These are phyloP conservation scores for Anseranas semipalmata DNA, from an alignment of 2,113 vertebrate genomes.

Conservation along the genomic window DNA sequence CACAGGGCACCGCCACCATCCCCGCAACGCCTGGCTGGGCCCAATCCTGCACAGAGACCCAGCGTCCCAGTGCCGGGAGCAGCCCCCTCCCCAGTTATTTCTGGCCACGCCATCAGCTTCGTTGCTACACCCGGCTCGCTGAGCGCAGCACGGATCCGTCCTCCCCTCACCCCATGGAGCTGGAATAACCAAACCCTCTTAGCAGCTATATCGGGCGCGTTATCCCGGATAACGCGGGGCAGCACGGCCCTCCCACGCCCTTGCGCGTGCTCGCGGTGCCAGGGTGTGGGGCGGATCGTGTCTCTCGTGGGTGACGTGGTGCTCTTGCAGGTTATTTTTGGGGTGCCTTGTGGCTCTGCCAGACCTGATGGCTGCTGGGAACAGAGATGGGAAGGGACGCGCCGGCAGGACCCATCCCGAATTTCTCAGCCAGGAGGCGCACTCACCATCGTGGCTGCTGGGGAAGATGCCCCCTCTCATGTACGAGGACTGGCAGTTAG, in stretches of 20 bases:
- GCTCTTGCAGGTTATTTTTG: background rate
- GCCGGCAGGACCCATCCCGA: background rate
- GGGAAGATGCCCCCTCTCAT: constrained; percentile 88
- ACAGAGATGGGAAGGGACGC: background rate
- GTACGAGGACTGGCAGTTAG: constrained; percentile 94
- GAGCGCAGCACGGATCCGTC: rapidly evolving
- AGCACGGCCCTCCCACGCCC: background rate
- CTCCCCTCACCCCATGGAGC: background rate
- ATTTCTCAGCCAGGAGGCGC: too few relatives aligned
- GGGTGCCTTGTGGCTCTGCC: background rate
- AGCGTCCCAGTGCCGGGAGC: rapidly evolving
- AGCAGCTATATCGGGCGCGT: rapidly evolving
- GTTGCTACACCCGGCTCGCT: background rate
- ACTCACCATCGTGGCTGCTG: constrained; percentile 89
- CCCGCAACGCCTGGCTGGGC: background rate
- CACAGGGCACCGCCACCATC: background rate
- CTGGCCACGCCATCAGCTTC: background rate
- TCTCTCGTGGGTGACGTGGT: rapidly evolving
- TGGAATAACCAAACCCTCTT: background rate
- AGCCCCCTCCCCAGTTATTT: background rate
- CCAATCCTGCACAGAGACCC: background rate
- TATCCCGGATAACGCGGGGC: rapidly evolving
- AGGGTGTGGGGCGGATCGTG: too few relatives aligned
- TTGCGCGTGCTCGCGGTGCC: rapidly evolving
- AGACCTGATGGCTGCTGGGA: too few relatives aligned